phyloP scores from a whole-genome alignment of 35 echinoderm and acorn worm species.

The Apostichopus parvimensis region DNA sequence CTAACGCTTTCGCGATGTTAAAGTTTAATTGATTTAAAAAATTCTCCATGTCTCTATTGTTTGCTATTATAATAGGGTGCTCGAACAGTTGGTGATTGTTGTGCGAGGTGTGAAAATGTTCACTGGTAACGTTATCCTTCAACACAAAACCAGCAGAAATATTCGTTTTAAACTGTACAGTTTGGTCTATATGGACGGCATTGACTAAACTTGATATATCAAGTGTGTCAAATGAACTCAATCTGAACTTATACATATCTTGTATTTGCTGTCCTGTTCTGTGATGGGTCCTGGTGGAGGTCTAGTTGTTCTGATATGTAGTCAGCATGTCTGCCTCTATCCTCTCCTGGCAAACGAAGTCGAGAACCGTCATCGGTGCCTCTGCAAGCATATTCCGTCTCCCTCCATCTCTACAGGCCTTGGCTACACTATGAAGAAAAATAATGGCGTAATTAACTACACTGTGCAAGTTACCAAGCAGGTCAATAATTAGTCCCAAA shows the following conservation, averaged over 20 bases:
- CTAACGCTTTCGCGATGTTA: not conserved
- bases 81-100: not conserved
- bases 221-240: not conserved
- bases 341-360: not conserved
- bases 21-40: not conserved
- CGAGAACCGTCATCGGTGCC: not conserved
- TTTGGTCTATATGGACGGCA: not conserved
- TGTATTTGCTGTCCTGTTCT: not conserved
- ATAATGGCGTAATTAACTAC: not conserved
- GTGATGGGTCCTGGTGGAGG: not conserved
- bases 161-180: not conserved
- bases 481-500: too few species aligned
- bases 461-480: too few species aligned
- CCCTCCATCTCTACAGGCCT: not conserved
- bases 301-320: not conserved
- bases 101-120: conserved; percentile 9
- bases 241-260: conserved; percentile 31
- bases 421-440: not conserved
- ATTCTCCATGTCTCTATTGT: not conserved
- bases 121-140: not conserved
- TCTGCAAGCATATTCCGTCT: not conserved
- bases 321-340: not conserved
- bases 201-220: not conserved
- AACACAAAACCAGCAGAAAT: not conserved
- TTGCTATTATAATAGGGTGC: not conserved